Base-by-base conservation (phyloP, 2,888 invertebrate genomes). In the Netelia melanura region DNA sequence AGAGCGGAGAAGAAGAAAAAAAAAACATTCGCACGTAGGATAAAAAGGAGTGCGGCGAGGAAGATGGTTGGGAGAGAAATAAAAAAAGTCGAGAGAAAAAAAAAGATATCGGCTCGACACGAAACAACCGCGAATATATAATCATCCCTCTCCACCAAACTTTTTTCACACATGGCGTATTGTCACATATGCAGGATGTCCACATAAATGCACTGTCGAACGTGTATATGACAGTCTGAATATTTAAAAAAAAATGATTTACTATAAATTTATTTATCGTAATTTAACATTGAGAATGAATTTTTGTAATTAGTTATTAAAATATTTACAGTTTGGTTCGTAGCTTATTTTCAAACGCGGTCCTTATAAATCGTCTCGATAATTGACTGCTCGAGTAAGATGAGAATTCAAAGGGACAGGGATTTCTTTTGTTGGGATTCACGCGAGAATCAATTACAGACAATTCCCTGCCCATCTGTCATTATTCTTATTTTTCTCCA, bases 141-240 rank as follows among this genome's bases (percentile, higher is more conserved):
- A 62, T 75, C 54, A 11, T 68, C 65, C 25, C 21, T 48, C 54
- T 71, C 64, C 17, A 17, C 17, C 58, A 9, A 52, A 65, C 48
- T 62, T 56, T 83, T 80, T 52, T 64, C 70, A 58, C 83, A 83
- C 65, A 79, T 83, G 79, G 79, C 64, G 68, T 48, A n/a, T 38
- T 56, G 74, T 75, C 74, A 62, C 74, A 75, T 79, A 75, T 75
- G 75, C 74, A 30, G 25, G 74, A 79, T 48, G 43, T 38, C 62
- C 48, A 62, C 79, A 79, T 21, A 43, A 52, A 38, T 67, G 25
- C 48, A n/a, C 21, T 11, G 64, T 14, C 21, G 44, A 54, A 48
- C 67, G 78, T 52, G 17, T 56, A 48, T 17, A 17, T 17, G 17
- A 17, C 17, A 17, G 17, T 17, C 17, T 17, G 17, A 17, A 17